Evolutionary conservation across 2,113 vertebrate genomes (phyloP), one percentile per base, ranked within the genome.

Genomic region (Cinclus cinclus): DNA sequence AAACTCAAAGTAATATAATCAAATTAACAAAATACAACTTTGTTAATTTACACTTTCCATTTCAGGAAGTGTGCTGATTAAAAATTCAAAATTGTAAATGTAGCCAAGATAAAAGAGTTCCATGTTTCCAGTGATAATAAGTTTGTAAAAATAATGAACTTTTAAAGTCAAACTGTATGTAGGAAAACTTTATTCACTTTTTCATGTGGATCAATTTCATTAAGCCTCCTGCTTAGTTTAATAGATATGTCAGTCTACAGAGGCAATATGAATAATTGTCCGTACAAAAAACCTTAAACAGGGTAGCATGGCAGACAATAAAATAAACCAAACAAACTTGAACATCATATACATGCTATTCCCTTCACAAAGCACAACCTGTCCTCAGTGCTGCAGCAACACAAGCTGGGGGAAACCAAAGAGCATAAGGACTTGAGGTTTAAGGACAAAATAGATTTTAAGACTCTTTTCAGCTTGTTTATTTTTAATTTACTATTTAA

Each of bases 111-210:
- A 64, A 63, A 87, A 77, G 63, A 53, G 8, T 69, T 93, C 58
- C 10, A 64, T 70, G 44, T 67, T 93, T 87, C 33, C 62, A 89
- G 84, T 4, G 8, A 84, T 52, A 78, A 15, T 97, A 97, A 73
- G 59, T 97, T 94, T 96, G 35, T 49, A 25, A 94, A 89, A 97
- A 56, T 97, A 97, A 98, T 96, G 76, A 97, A 97, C 81, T 97
- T 97, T 70, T 96, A n/a, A 89, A 93, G 97, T 97, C 94, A 95
- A 89, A 96, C 59, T 67, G 59, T 35, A 6, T 52, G 20, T 46
- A 52, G 95, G 96, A 75, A 81, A 63, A 58, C 35, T 23, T 71
- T 37, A 62, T 46, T 89, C 39, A 31, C 49, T 88, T 92, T 17
- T 60, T 3, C 65, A 8, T 46, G 23, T 58, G 39, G 53, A 73